Evolutionary conservation across 1,140 invertebrate species (phyloP).

Genomic region (Caenorhabditis tropicalis): DNA sequence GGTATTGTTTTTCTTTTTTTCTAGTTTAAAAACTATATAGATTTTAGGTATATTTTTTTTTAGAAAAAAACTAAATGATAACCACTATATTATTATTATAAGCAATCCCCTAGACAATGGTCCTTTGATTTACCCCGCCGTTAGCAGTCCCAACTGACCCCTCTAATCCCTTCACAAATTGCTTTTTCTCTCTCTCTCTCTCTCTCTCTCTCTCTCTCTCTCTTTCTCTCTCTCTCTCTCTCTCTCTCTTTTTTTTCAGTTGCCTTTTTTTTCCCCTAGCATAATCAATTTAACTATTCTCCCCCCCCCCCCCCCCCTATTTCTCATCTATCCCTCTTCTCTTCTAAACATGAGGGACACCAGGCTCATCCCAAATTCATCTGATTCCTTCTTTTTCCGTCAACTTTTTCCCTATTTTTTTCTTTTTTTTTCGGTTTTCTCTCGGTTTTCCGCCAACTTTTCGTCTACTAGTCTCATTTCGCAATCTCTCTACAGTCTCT

Average conservation of each 20-base stretch:
- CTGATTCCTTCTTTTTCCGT: too few relatives aligned
- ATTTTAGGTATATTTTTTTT: too few relatives aligned
- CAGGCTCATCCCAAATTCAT: background rate
- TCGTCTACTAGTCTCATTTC: background rate
- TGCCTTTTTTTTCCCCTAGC: background rate
- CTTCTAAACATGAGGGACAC: background rate
- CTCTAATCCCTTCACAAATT: background rate
- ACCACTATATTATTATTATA: too few relatives aligned
- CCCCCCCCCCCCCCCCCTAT: background rate
- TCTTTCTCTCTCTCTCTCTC: background rate
- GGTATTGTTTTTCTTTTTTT: too few relatives aligned
- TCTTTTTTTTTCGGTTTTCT: background rate
- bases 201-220: background rate
- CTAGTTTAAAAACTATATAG: too few relatives aligned
- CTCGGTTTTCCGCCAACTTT: background rate
- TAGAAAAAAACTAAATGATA: too few relatives aligned
- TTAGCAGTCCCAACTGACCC: background rate
- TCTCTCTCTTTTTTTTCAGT: background rate
- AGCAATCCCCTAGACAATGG: too few relatives aligned
- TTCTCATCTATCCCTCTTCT: background rate
- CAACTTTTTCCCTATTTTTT: background rate
- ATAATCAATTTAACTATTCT: slow-evolving; percentile 14
- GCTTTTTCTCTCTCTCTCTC: background rate
- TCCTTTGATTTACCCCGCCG: too few relatives aligned
- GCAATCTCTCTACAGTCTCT: background rate